Evolutionary conservation across 2,888 invertebrate species (phyloP).

Genomic region (Ischnura elegans): DNA sequence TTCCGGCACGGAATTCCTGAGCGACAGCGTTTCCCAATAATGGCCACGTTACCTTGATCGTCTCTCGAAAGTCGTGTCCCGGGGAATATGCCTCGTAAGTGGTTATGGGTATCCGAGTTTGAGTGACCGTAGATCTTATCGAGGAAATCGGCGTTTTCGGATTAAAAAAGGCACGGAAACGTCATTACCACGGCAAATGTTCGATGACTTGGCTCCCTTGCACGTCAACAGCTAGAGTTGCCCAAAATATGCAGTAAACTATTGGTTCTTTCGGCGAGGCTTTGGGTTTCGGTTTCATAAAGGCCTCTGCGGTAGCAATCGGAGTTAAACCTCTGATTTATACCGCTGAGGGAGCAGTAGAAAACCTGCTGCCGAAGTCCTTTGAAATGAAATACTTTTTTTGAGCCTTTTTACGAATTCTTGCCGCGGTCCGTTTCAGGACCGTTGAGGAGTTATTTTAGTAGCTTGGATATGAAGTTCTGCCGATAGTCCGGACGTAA

Average conservation of each 20-base stretch:
- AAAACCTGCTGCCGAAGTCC: not conserved
- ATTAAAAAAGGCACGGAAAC: not conserved
- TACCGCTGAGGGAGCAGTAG: not conserved
- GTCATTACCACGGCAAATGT: not conserved
- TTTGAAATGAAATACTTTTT: not conserved
- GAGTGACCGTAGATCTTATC: not conserved
- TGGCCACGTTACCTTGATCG: not conserved
- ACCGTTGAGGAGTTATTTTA: not conserved
- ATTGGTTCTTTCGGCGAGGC: not conserved
- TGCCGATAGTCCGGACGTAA: not conserved
- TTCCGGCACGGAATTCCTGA: not conserved
- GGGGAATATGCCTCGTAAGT: not conserved
- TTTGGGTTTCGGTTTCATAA: not conserved
- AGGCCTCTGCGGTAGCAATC: not conserved
- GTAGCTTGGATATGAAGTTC: not conserved
- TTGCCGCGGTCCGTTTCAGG: not conserved
- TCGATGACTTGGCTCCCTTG: not conserved
- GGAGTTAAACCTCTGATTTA: not conserved
- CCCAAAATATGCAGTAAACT: not conserved
- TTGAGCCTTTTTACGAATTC: not conserved
- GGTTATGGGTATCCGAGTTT: not conserved
- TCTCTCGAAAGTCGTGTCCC: not conserved
- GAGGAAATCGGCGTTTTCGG: not conserved
- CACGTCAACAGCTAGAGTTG: not conserved
- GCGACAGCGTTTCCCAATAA: slow-evolving; percentile 11